These are phyloP conservation scores for Turdus rufiventris DNA, from an alignment of 2,113 vertebrate genomes.

Conservation along the genomic window DNA sequence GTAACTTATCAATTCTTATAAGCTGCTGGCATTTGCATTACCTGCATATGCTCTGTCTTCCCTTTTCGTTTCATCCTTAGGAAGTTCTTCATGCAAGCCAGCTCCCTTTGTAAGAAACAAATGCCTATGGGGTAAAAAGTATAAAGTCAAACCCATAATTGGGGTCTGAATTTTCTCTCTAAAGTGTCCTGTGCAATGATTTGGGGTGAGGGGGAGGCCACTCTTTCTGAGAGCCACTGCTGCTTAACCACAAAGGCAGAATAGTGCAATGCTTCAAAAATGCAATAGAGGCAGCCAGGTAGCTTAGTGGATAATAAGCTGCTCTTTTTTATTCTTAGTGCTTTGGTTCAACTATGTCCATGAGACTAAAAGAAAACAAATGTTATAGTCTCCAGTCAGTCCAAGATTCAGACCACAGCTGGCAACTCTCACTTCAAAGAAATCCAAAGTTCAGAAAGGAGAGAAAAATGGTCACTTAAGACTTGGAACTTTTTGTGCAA, in stretches of 20 bases:
- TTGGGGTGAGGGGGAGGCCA: background rate
- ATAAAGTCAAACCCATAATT: background rate
- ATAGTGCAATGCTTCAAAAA: background rate
- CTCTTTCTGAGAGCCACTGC: background rate
- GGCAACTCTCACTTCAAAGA: conserved; percentile 12
- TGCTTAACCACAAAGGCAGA: background rate
- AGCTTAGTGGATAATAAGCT: conserved; percentile 19
- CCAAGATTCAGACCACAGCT: conserved; percentile 30
- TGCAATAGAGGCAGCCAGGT: conserved; percentile 44
- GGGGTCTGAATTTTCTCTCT: background rate
- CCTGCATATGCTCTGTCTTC: background rate
- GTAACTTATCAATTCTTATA: background rate
- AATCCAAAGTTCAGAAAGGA: background rate
- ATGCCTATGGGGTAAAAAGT: conserved; percentile 46
- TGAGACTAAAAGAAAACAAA: conserved; percentile 56
- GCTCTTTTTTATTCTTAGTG: background rate
- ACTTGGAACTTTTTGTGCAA: background rate
- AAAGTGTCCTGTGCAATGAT: background rate
- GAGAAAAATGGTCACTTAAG: background rate
- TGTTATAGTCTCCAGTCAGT: background rate
- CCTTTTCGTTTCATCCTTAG: background rate
- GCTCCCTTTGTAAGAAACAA: conserved; percentile 59
- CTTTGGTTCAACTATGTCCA: conserved; percentile 15
- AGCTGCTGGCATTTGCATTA: background rate
- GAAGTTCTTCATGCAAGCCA: background rate